Evolutionary conservation across 2,113 vertebrate species (phyloP).

Genomic region (Scolopax mira): DNA sequence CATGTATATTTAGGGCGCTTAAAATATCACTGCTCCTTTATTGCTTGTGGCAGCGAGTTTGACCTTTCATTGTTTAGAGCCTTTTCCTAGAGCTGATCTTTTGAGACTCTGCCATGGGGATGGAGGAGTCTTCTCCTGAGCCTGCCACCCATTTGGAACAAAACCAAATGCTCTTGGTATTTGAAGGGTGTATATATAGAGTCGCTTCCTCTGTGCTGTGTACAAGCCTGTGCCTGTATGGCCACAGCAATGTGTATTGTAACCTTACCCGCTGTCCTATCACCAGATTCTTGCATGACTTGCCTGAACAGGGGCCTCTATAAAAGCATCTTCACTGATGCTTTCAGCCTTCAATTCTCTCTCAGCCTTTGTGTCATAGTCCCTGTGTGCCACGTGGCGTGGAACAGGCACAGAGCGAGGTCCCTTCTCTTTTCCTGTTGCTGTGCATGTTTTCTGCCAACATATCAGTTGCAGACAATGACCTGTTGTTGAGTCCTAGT

Average conservation of each 20-base stretch:
- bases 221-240: background rate
- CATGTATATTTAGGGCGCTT: background rate
- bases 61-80: background rate
- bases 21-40: background rate
- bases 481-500: background rate
- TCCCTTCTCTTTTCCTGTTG: background rate
- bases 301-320: background rate
- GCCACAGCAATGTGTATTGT: background rate
- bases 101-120: rapidly evolving
- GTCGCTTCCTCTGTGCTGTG: background rate
- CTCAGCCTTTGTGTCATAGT: rapidly evolving
- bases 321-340: background rate
- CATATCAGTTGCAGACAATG: background rate
- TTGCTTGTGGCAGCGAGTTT: background rate
- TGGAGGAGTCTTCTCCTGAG: background rate
- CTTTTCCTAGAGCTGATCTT: background rate
- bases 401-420: rapidly evolving
- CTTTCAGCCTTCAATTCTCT: background rate
- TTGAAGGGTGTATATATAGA: background rate
- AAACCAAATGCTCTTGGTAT: background rate
- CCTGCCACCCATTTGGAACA: background rate
- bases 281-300: background rate
- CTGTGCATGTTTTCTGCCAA: background rate
- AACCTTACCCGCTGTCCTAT: background rate
- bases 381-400: background rate